These are phyloP conservation scores for Tyrannus savana DNA, from an alignment of 2,113 vertebrate species.

Conservation along the genomic window DNA sequence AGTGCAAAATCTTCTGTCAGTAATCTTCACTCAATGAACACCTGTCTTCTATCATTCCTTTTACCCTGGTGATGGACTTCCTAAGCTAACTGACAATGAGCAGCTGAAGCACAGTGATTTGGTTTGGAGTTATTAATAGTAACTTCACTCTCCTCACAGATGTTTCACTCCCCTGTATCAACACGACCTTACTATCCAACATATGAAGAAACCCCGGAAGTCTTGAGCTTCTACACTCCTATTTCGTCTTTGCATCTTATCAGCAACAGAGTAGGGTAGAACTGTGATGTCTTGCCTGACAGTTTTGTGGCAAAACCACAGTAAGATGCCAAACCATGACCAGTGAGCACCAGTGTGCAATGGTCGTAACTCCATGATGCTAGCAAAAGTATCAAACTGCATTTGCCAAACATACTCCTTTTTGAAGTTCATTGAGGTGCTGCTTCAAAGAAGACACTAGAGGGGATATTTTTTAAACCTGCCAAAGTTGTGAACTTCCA, in stretches of 20 bases:
- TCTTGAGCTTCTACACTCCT: not conserved
- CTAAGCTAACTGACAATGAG: not conserved
- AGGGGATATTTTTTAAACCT: not conserved
- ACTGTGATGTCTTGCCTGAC: not conserved
- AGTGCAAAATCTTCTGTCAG: not conserved
- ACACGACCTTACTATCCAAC: not conserved
- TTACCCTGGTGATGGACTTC: not conserved
- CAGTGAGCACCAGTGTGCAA: accelerated
- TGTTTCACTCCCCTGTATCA: not conserved
- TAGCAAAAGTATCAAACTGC: not conserved
- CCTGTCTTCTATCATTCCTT: not conserved
- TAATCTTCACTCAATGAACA: not conserved
- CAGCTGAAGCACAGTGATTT: not conserved
- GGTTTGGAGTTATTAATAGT: not conserved
- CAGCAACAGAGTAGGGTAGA: not conserved
- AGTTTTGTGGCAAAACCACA: not conserved
- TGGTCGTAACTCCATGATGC: not conserved
- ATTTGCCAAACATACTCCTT: not conserved
- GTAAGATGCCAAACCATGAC: not conserved
- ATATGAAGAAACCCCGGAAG: not conserved
- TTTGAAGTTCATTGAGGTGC: not conserved
- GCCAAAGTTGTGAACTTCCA: not conserved
- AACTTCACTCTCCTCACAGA: not conserved
- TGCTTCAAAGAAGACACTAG: not conserved
- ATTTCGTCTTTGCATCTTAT: not conserved